Percentiles rank a stretch among this genome's conserved stretches.
Conservation (phyloP, 2,888 invertebrate species). For the Xestia rhomboidea region DNA sequence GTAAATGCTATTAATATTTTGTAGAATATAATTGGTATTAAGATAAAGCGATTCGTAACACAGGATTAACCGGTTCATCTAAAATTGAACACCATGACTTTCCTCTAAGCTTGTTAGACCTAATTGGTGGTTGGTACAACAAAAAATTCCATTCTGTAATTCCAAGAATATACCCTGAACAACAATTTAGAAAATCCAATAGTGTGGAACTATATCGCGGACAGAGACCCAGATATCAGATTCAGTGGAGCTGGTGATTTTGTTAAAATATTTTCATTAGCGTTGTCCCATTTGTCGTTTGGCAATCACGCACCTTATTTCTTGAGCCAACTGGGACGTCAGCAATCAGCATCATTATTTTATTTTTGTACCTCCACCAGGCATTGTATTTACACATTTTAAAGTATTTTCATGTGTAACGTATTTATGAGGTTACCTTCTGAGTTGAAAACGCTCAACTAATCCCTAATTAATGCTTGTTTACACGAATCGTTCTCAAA, state of each 20-base stretch:
- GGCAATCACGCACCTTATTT: conserved; percentile 62
- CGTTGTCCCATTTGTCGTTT: conserved; percentile 58
- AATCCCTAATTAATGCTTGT: conserved; percentile 61
- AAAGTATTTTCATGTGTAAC: conserved; percentile 28
- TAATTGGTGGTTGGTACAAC: conserved; percentile 8
- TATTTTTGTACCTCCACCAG: conserved; percentile 61
- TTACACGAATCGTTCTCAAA: conserved; percentile 60
- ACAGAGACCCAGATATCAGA: no score
- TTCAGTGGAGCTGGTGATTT: conserved; percentile 4
- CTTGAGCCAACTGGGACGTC: conserved; percentile 66
- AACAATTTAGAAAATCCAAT: conserved; percentile 1
- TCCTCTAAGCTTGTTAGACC: not conserved
- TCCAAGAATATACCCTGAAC: not conserved
- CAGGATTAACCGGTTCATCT: not conserved
- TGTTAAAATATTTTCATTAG: conserved; percentile 50
- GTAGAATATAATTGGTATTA: conserved; percentile 8
- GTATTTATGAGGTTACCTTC: conserved; percentile 30
- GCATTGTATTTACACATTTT: conserved; percentile 42
- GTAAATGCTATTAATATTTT: conserved; percentile 26
- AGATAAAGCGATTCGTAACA: conserved; percentile 26
- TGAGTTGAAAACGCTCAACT: conserved; percentile 55
- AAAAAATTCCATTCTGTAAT: conserved; percentile 8
- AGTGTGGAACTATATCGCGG: conserved; percentile 13
- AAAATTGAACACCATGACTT: conserved; percentile 22
- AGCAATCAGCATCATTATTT: conserved; percentile 58